Evolutionary conservation across 2,113 vertebrate genomes (phyloP), one percentile per base, ranked within the genome.

Genomic region (Oophaga pumilio): DNA sequence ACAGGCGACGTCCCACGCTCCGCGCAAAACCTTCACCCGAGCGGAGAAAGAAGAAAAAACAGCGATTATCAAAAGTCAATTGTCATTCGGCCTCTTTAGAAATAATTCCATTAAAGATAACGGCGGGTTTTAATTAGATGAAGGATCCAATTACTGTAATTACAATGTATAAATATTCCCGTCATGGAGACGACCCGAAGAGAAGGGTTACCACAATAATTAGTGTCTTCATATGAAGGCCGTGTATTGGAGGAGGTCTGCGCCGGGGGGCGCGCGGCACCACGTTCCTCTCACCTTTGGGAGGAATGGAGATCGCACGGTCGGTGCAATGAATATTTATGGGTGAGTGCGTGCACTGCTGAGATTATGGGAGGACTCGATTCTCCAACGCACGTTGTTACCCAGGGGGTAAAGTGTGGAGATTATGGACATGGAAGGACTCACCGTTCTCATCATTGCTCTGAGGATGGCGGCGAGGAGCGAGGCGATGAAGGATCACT

Each of bases 61-160:
- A 93, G 91, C 89, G 92, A 93, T 95, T 95, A 95, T 95, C 95
- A 94, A 93, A 95, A 95, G 92, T 93, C 92, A 94, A 93, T 95
- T 96, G 95, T 95, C 94, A 94, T 94, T 93, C 94, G 89, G 90
- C 91, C 91, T 94, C 94, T 94, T 95, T 94, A 95, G 94, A 95
- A 94, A 94, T 94, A 92, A 93, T 95, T 90, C 93, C 92, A 95
- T 95, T 95, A 95, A 94, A 95, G 95, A 96, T 95, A 95, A 96
- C 95, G 93, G 93, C 88, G 94, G 92, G 0, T 95, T 95, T 95
- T 96, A 96, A 95, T 96, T 95, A 95, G 95, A 96, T 95, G 95
- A 96, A 95, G 94, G 95, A 94, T 95, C 94, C 95, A 96, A 95
- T 96, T 95, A 95, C 95, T 93, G 95, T 96, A 95, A 96, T 95